Evolutionary conservation across 2,888 invertebrate species (phyloP), one percentile per base, ranked within the genome.

Genomic region (Hypolimnas misippus): DNA sequence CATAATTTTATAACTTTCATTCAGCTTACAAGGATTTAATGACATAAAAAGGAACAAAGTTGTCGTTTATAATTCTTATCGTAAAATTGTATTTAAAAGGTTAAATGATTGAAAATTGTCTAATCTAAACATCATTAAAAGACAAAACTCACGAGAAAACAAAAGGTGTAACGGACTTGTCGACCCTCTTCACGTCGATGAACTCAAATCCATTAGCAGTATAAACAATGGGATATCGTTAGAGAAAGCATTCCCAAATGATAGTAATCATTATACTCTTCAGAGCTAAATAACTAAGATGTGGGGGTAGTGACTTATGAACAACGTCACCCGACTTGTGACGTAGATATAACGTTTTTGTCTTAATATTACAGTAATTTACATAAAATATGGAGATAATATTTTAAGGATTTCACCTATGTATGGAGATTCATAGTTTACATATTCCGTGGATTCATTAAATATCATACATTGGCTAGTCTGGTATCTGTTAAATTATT

Each of bases 221-320:
- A 62, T 50, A 69, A 55, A 66, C 62, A 61, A 64, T 50, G 17
- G 54, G 33, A 35, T 61, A 51, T 66, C 62, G 58, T 66, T 64
- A 62, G 52, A 63, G 42, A 17, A 31, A 54, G 35, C 46, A 51
- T 60, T 57, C 50, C 16, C 25, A 60, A 60, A 54, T 56, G 64
- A 68, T 66, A 69, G 62, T 67, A 54, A 69, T 68, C 66, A 70
- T 72, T 77, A 75, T 79, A 75, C 75, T 79, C 52, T 46, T 42
- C 17, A 42, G 46, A 21, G 44, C 3, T 42, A 19, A 19, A 21
- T 46, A 46, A 46, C 19, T 46, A 21, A 46, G 5, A 46, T n/a
- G 19, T 46, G n/a, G 46, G 21, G 1, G 21, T 46, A 16, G 8
- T 42, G 2, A n/a, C 5, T 21, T 46, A 21, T 46, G 3, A 1